These are phyloP conservation scores for Channa striata DNA, from an alignment of 2,797 vertebrate genomes.

Conservation along the genomic window DNA sequence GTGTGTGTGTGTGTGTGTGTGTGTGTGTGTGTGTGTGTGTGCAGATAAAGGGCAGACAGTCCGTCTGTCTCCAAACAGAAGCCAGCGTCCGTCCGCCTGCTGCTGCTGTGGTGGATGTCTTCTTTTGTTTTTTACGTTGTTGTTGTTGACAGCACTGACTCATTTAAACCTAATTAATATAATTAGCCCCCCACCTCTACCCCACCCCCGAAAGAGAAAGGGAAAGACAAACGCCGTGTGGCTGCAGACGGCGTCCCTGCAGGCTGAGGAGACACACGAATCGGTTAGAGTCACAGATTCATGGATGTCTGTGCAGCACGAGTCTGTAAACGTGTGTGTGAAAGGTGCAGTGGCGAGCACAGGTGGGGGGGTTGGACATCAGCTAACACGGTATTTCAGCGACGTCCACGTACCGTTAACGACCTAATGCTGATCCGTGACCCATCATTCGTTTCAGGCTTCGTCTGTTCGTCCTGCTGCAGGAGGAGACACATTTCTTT, in stretches of 20 bases:
- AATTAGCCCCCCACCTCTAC: conserved; percentile 12
- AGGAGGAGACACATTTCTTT: no score
- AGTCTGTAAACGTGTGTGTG: no score
- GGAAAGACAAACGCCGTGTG: not conserved
- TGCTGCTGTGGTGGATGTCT: conserved; percentile 4
- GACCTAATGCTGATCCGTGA: no score
- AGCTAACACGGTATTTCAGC: no score
- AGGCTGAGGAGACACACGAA: conserved; percentile 5
- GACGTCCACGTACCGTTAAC: no score
- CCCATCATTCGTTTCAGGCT: no score
- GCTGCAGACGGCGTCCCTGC: conserved; percentile 14
- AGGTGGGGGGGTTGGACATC: no score
- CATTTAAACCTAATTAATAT: not conserved
- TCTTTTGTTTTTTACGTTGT: not conserved
- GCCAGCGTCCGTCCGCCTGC: conserved; percentile 25
- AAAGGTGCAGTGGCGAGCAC: no score
- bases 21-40: conserved; percentile 25
- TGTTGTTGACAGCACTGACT: conserved; percentile 16
- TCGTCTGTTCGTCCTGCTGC: no score
- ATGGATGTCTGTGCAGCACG: not conserved
- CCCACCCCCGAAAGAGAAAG: not conserved
- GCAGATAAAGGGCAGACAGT: conserved; percentile 49
- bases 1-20: conserved; percentile 20
- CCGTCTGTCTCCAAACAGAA: conserved; percentile 58
- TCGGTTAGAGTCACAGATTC: conserved; percentile 2